Evolutionary conservation across 2,797 vertebrate genomes (phyloP), one percentile per base, ranked within the genome.

Genomic region (Tamandua tetradactyla): DNA sequence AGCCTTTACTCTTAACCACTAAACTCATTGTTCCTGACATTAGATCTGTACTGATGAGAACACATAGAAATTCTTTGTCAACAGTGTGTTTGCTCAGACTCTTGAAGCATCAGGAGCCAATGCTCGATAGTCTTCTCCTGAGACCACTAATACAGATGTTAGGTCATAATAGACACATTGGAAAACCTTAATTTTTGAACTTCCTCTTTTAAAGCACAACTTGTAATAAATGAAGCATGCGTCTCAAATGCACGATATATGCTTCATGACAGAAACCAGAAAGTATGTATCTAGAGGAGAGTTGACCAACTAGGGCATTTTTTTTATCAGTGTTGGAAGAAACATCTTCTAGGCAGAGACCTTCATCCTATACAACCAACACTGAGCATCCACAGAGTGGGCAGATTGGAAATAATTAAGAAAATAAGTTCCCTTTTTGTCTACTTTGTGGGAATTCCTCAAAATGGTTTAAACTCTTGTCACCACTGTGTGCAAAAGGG

Each of bases 111-210:
- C 71, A 30, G 80, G 55, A 75, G 32, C 18, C 22, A 11, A 40
- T 17, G 6, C 27, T 62, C 5, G 27, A 18, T 4, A 9, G 42
- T 37, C 49, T 87, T 59, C 44, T 47, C 35, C 78, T 83, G n/a
- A 81, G 69, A 84, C 35, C 3, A 20, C 13, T 52, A 74, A 37
- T 27, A 61, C 2, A 44, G 64, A 32, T 7, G 23, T 42, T 42
- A 5, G 20, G 78, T 35, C 55, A 3, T 52, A 75, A 83, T 37
- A 0, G 17, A 37, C 59, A 59, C 9, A 3, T 22, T 72, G 87
- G 79, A 87, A 85, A 59, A 55, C 74, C 93, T 92, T 82, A 80
- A 80, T 84, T 72, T 93, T 76, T 92, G 90, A 93, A 93, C 90
- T 94, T 96, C 87, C 78, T 93, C 85, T 68, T 84, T n/a, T 59